Conservation (phyloP, 2,888 invertebrate genomes). For the Gerosis bhagava region DNA sequence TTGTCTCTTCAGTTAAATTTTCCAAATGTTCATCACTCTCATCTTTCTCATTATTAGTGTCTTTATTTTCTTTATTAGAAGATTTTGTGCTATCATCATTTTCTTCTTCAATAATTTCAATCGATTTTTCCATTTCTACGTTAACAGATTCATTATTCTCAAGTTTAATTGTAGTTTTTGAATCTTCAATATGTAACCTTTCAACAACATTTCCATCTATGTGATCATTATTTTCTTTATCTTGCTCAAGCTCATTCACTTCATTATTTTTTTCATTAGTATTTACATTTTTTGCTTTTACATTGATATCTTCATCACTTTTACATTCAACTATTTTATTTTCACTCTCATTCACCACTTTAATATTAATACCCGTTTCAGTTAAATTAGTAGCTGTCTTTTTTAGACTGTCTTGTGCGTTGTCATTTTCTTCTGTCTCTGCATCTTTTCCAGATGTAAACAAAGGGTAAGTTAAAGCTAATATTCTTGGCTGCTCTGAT, state of each 20-base stretch:
- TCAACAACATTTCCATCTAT: no score
- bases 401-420: not conserved
- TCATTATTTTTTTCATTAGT: not conserved
- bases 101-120: not conserved
- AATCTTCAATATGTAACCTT: no score
- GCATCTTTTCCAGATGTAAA: constrained; percentile 68
- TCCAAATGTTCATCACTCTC: no score
- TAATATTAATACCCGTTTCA: constrained; percentile 7
- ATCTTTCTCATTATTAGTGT: no score
- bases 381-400: constrained; percentile 11
- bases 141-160: no score
- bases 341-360: no score
- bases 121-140: not conserved
- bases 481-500: constrained; percentile 83
- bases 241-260: no score
- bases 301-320: no score
- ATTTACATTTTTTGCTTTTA: not conserved
- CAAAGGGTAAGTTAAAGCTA: constrained; percentile 92
- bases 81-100: not conserved
- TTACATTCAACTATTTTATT: not conserved
- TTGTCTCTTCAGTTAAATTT: no score
- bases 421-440: not conserved
- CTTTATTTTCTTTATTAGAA: no score
- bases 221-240: no score
- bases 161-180: no score